These are phyloP conservation scores for Andrena minutula DNA, from an alignment of 2,888 invertebrate genomes.

Conservation along the genomic window DNA sequence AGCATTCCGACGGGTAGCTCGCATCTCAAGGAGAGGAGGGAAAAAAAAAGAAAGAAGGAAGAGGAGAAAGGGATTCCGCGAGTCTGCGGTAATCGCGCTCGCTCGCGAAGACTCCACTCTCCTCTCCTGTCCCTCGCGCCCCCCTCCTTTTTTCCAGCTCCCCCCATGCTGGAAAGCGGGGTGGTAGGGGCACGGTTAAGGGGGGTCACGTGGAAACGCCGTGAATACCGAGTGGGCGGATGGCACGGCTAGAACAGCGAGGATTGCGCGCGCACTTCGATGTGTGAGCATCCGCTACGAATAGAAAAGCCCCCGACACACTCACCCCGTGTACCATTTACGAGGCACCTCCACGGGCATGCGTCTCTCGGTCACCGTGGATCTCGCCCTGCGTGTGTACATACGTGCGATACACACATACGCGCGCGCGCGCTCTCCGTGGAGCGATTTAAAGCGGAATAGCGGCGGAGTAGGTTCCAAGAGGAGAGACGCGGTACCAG, in stretches of 20 bases:
- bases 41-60: constrained; percentile 26
- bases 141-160: constrained; percentile 33
- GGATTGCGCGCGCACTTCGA: constrained; percentile 71
- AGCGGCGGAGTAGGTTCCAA: constrained; percentile 53
- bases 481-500: constrained; percentile 52
- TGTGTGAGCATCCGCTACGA: constrained; percentile 39
- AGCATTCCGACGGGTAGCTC: constrained; percentile 69
- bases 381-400: constrained; percentile 15
- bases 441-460: constrained; percentile 65
- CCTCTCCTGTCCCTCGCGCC: constrained; percentile 27
- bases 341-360: constrained; percentile 42
- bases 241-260: constrained; percentile 58
- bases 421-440: constrained; percentile 47
- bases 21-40: constrained; percentile 63
- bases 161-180: constrained; percentile 38
- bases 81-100: constrained; percentile 74
- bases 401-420: constrained; percentile 47
- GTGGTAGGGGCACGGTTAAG: constrained; percentile 44
- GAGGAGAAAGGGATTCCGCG: constrained; percentile 66
- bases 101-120: constrained; percentile 58
- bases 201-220: constrained; percentile 68
- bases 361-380: constrained; percentile 48
- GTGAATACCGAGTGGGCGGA: constrained; percentile 72
- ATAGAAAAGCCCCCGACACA: neutral
- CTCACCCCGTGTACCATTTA: constrained; percentile 11